Conservation (phyloP, 37 sponge, comb jelly and placozoan species). For the Chondrosia reniformis region DNA sequence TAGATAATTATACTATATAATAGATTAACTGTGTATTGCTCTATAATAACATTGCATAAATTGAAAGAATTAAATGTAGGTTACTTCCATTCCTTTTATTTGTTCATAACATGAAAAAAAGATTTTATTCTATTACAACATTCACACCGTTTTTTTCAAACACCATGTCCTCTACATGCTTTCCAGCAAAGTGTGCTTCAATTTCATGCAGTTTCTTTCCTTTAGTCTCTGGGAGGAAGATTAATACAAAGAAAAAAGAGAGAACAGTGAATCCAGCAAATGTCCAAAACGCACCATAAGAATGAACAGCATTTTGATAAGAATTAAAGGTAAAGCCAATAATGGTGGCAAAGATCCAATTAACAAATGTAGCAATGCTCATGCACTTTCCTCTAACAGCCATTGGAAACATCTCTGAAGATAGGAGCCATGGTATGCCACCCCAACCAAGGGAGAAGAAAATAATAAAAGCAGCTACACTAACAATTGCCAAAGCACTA, state of each 20-base stretch:
- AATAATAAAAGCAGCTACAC: slow-evolving; percentile 50
- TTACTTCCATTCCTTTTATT: too few relatives aligned
- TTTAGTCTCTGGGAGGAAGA: slow-evolving; percentile 88
- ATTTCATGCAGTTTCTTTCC: slow-evolving; percentile 81
- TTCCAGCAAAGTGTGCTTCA: slow-evolving; percentile 48
- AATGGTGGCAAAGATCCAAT: slow-evolving; percentile 61
- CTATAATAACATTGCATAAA: too few relatives aligned
- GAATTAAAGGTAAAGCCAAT: slow-evolving; percentile 39
- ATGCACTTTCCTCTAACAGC: slow-evolving; percentile 48
- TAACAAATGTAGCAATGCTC: slow-evolving; percentile 55
- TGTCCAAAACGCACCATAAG: slow-evolving; percentile 55
- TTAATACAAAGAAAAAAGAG: slow-evolving; percentile 56
- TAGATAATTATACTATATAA: too few relatives aligned
- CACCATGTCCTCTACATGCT: not conserved
- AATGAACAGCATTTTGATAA: slow-evolving; percentile 10
- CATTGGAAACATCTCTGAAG: slow-evolving; percentile 75
- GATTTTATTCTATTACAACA: not conserved
- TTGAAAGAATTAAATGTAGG: too few relatives aligned
- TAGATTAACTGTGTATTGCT: too few relatives aligned
- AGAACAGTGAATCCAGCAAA: slow-evolving; percentile 46
- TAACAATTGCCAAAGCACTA: slow-evolving; percentile 19
- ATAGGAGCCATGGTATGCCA: slow-evolving; percentile 75
- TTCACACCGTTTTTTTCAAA: not conserved
- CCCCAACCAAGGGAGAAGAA: slow-evolving; percentile 82
- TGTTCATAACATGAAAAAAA: not conserved